Percentiles rank a stretch among this genome's conserved stretches.
Evolutionary conservation across 2,888 invertebrate species (phyloP).

Genomic region (Andrena camellia): DNA sequence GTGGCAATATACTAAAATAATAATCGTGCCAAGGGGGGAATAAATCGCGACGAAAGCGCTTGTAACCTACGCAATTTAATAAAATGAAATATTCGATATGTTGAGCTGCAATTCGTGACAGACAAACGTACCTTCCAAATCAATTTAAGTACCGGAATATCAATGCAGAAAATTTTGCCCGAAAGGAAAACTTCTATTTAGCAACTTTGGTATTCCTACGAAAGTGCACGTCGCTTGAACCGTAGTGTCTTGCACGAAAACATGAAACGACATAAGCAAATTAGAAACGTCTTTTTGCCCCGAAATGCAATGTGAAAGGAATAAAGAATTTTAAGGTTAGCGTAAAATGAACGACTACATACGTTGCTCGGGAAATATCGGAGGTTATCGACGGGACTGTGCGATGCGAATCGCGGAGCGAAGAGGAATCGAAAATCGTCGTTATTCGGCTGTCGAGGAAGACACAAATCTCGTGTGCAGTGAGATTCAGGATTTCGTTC

Average conservation of each 20-base stretch:
- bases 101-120: constrained; percentile 7
- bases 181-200: constrained; percentile 4
- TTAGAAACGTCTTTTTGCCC: not conserved
- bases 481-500: constrained; percentile 61
- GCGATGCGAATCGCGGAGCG: constrained; percentile 23
- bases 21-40: not conserved
- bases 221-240: not conserved
- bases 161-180: not conserved
- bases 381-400: constrained; percentile 47
- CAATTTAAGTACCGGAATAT: not conserved
- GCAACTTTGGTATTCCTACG: not conserved
- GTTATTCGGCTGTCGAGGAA: constrained; percentile 61
- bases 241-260: not conserved
- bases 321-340: not conserved
- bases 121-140: constrained; percentile 1
- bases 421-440: constrained; percentile 55
- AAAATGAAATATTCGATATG: constrained; percentile 22
- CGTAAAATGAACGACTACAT: constrained; percentile 39
- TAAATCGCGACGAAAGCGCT: not conserved
- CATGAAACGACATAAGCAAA: not conserved
- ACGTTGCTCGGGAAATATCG: constrained; percentile 46
- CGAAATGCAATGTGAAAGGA: not conserved
- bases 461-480: constrained; percentile 68
- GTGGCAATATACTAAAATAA: constrained; percentile 4
- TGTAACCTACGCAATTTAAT: not conserved